Base-by-base conservation (phyloP, 1,140 invertebrate genomes). In the Neodiprion pinetum region DNA sequence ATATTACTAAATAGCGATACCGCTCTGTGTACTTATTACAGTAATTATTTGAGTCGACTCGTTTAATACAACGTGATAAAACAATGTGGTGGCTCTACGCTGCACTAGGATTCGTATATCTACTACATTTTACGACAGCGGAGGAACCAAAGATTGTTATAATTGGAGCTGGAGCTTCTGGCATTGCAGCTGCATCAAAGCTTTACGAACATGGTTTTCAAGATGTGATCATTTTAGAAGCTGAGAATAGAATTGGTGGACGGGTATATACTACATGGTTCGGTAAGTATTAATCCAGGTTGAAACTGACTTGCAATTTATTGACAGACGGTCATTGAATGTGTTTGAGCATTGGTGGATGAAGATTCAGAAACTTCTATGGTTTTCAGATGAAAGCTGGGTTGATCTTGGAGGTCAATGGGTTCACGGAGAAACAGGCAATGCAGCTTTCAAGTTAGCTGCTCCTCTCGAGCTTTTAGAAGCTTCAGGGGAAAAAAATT, bases 111-210 rank as follows among this genome's bases (percentile, higher is more conserved):
- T 10, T 53, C 10, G 1, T 53, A n/a, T 10, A n/a, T 53, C n/a
- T 61, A 7, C 3, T 17, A 9, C 11, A 4, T 61, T 17, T 61
- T 12, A 9, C 8, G 2, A 14, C 7, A 9, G 53, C 0, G n/a
- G 53, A 61, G 53, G 5, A 61, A 11, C 0, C 50, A 12, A 73
- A 50, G 14, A 80, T 91, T 75, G 80, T 92, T 9, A 89, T 92
- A 50, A 82, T 92, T 48, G 91, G 91, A 5, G 90, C 90, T 7
- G 92, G 92, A 23, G 85, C 87, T n/a, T 83, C 91, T 0, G 91
- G 91, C 4, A 88, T 92, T 50, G 90, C 91, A 0, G 90, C 91
- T 0, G 91, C 89, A 9, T 85, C 86, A 0, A 84, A 85, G 48
- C 83, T 92, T 1, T 71, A 90, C 7, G 81, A 89, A 73, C 87